Evolutionary conservation across 1,140 invertebrate genomes (phyloP).

Genomic region (Phortica variegata): DNA sequence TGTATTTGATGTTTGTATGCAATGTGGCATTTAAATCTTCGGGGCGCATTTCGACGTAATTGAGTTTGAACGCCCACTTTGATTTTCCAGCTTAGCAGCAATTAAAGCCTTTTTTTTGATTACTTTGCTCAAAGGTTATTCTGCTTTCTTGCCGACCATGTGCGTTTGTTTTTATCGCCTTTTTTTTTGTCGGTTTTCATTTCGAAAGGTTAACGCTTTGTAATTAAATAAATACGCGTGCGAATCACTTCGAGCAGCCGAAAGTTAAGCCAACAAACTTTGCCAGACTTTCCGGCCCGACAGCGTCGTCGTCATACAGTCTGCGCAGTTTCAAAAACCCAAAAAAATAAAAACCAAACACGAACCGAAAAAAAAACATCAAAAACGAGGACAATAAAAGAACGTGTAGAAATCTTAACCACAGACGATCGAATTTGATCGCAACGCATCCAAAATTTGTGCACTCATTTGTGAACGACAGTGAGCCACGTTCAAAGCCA

Average conservation of each 20-base stretch:
- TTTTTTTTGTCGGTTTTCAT: conserved; percentile 14
- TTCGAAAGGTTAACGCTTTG: not conserved
- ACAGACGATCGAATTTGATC: conserved; percentile 3
- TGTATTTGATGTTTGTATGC: conserved; percentile 13
- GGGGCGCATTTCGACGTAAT: not conserved
- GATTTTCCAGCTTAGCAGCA: conserved; percentile 28
- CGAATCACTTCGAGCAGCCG: not conserved
- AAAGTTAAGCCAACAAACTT: too few species aligned
- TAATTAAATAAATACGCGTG: not conserved
- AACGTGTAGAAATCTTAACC: not conserved
- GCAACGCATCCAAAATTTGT: conserved; percentile 41
- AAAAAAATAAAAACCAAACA: too few species aligned
- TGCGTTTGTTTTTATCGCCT: conserved; percentile 19
- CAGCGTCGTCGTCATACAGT: conserved; percentile 49
- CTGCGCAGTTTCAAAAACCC: conserved; percentile 41
- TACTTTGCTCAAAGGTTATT: conserved; percentile 31
- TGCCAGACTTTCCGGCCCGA: too few species aligned
- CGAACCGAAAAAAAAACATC: too few species aligned
- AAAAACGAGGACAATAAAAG: too few species aligned
- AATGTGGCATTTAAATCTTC: too few species aligned
- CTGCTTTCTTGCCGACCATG: conserved; percentile 10
- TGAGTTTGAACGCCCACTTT: conserved; percentile 8
- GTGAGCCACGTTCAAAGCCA: conserved; percentile 14
- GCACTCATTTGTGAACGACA: conserved; percentile 52
- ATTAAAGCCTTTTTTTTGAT: conserved; percentile 36